A percentile compares a stretch with the other conserved stretches of the same genome.
phyloP scores from a whole-genome alignment of 2,797 vertebrate species.

The Epinephelus awoara region DNA sequence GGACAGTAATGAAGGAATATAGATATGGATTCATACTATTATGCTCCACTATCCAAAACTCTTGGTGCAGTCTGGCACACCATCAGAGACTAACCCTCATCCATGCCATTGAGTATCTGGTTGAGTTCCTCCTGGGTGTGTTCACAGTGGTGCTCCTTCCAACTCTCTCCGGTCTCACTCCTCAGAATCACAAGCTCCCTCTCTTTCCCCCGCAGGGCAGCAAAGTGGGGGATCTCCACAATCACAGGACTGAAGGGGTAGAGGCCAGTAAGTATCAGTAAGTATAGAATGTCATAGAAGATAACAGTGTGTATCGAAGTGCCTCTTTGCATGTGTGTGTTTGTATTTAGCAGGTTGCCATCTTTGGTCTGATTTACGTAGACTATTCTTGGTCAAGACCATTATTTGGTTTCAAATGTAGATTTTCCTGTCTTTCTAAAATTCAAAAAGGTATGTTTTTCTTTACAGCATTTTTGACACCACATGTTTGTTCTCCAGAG shows the following conservation, averaged over 20 bases:
- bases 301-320: not conserved
- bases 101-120: constrained; percentile 97
- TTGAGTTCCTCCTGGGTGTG: constrained; percentile 96
- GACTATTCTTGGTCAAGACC: not conserved
- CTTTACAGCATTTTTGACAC: not conserved
- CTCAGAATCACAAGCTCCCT: constrained; percentile 96
- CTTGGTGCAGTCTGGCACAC: too few species aligned
- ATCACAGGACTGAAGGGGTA: constrained; percentile 92
- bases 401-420: not conserved
- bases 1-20: rapidly evolving
- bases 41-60: not conserved
- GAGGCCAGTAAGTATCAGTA: not conserved
- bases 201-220: constrained; percentile 95
- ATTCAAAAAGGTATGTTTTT: not conserved
- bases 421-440: not conserved
- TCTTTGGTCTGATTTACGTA: not conserved
- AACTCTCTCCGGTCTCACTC: constrained; percentile 97
- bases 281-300: not conserved
- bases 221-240: constrained; percentile 99
- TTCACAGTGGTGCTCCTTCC: constrained; percentile 99
- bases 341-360: not conserved
- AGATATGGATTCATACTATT: not conserved
- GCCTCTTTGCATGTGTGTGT: not conserved
- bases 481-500: not conserved
- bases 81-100: constrained; percentile 89